Base-by-base conservation (phyloP, 2,797 vertebrate genomes). In the Halcyon badia region DNA sequence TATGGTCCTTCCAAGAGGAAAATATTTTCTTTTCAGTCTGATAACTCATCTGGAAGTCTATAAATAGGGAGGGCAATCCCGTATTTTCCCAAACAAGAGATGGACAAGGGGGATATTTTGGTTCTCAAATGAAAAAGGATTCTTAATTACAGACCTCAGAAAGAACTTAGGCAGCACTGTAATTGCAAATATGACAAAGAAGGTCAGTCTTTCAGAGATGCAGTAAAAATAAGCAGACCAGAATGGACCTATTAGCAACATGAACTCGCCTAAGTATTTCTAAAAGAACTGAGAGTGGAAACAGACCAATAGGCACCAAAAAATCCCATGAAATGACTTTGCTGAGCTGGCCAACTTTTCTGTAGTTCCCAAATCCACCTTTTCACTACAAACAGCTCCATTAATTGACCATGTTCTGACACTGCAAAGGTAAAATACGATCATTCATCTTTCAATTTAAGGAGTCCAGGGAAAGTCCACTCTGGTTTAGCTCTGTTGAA, bases 1-100 rank as follows among this genome's bases (percentile, higher is more conserved):
- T 49, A 39, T 61, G 33, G 89, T 89, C 76, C 49, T 96, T 86
- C 44, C 46, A 83, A 60, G 41, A 88, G 46, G 18, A 77, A 91
- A 94, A 69, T 56, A 77, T 87, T 89, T 78, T 52, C 39, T 72
- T 87, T 90, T 90, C 61, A 94, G 54, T 56, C 60, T 89, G 35
- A 30, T 56, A 78, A 83, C 54, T 91, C 35, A 62, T 44, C 87
- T 82, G 25, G 5, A 48, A 91, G 21, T 58, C 49, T 89, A 54
- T 12, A 88, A 56, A 94, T 76, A 58, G 26, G 76, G 30, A 82
- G 9, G 11, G 41, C 18, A 68, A 90, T 31, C 28, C 39, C 25
- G 6, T 60, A 79, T 70, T 86, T 86, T 12, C 10, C 17, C 14
- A 79, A 84, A 89, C 12, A 92, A 61, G n/a, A 75, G 46, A 70